Percentiles rank a stretch among this genome's conserved stretches.
Evolutionary conservation across 2,113 vertebrate species (phyloP).

Genomic region (Catharus minimus): DNA sequence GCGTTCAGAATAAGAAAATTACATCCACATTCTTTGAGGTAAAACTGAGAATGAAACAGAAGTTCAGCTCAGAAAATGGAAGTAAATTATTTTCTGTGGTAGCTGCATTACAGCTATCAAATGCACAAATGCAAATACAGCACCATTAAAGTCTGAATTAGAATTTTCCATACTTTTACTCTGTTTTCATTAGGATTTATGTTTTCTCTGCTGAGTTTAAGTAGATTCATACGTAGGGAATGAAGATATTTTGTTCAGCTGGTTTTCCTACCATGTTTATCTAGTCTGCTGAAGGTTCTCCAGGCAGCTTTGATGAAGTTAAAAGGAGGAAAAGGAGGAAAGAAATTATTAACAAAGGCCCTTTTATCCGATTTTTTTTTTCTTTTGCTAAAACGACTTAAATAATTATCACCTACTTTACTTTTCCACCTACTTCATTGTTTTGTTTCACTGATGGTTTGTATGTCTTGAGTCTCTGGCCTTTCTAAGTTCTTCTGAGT

Average conservation of each 20-base stretch:
- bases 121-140: not conserved
- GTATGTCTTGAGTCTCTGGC: not conserved
- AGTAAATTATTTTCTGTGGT: not conserved
- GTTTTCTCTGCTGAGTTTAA: not conserved
- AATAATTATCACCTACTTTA: not conserved
- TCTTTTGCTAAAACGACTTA: not conserved
- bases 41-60: not conserved
- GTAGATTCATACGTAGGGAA: not conserved
- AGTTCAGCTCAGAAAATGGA: not conserved
- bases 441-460: not conserved
- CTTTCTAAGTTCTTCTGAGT: not conserved
- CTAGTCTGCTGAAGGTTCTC: not conserved
- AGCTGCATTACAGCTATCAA: not conserved
- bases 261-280: not conserved
- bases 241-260: not conserved
- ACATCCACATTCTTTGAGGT: not conserved
- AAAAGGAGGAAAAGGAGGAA: not conserved
- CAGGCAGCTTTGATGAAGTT: not conserved
- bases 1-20: not conserved
- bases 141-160: not conserved
- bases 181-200: constrained; percentile 8
- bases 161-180: not conserved
- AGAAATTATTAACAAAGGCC: not conserved
- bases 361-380: not conserved
- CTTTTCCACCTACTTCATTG: not conserved